Percentiles rank a stretch among this genome's conserved stretches.
Evolutionary conservation across 2,113 vertebrate genomes (phyloP).

Genomic region (Larimichthys polyactis): DNA sequence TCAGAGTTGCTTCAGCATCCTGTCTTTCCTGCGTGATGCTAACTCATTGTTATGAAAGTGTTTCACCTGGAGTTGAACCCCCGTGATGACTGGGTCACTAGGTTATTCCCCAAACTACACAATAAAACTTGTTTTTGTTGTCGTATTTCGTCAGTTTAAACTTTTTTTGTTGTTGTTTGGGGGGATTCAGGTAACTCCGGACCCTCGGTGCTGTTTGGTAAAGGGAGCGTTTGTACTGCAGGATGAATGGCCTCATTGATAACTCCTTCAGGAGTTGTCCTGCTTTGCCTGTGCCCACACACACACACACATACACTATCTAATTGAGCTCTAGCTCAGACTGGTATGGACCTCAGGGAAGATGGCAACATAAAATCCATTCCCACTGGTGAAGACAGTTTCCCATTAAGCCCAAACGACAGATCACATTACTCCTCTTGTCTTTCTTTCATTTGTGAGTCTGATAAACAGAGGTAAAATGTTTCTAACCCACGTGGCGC

Average conservation of each 20-base stretch:
- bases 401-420: background rate
- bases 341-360: background rate
- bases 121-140: background rate
- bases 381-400: conserved; percentile 16
- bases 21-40: background rate
- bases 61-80: background rate
- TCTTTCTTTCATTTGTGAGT: background rate
- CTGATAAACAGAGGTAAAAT: background rate
- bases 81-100: background rate
- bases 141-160: background rate
- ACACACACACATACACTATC: background rate
- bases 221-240: conserved; percentile 38
- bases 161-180: background rate
- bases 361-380: conserved; percentile 7
- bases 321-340: conserved; percentile 23
- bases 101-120: background rate
- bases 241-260: conserved; percentile 73
- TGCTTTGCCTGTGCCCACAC: conserved; percentile 23
- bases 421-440: background rate
- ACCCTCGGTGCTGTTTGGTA: conserved; percentile 4
- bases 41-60: background rate
- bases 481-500: background rate
- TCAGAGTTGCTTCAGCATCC: background rate
- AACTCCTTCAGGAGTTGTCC: conserved; percentile 54
- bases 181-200: conserved; percentile 34